Percentiles rank a stretch among this genome's conserved stretches.
Evolutionary conservation across 1,140 invertebrate species (phyloP).

Genomic region (Condylostylus longicornis): DNA sequence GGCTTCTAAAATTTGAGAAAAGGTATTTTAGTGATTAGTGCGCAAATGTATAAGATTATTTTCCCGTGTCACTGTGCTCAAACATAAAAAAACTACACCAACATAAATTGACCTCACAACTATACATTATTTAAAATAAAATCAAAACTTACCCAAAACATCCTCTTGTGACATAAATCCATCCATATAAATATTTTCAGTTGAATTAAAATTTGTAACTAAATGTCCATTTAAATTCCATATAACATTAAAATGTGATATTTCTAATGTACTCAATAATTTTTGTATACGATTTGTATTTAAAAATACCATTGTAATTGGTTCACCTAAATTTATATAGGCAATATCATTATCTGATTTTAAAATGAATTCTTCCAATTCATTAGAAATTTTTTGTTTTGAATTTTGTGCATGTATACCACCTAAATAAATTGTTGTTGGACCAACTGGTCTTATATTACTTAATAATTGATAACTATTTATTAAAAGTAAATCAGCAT

Average conservation of each 20-base stretch:
- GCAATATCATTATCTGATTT: constrained; percentile 13
- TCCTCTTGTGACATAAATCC: constrained; percentile 10
- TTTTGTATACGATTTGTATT: background rate
- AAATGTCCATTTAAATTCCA: constrained; percentile 1
- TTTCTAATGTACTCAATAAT: constrained; percentile 1
- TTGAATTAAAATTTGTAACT: constrained; percentile 1
- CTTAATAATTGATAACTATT: constrained; percentile 34
- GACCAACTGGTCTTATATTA: constrained; percentile 32
- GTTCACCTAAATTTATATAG: constrained; percentile 5
- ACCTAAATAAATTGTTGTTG: constrained; percentile 34
- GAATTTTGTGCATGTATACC: constrained; percentile 32
- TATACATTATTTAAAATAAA: background rate
- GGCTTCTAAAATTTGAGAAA: too few species aligned
- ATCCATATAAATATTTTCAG: background rate
- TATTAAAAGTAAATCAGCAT: constrained; percentile 38
- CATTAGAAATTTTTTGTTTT: constrained; percentile 6
- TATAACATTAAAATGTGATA: constrained; percentile 1
- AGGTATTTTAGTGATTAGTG: too few species aligned
- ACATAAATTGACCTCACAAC: too few species aligned
- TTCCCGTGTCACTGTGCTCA: too few species aligned
- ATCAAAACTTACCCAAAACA: constrained; percentile 10
- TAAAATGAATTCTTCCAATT: background rate
- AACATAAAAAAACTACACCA: too few species aligned
- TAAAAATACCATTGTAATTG: background rate
- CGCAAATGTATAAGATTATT: too few species aligned